Evolutionary conservation across 2,888 invertebrate species (phyloP).

Genomic region (Catocala fraxini): DNA sequence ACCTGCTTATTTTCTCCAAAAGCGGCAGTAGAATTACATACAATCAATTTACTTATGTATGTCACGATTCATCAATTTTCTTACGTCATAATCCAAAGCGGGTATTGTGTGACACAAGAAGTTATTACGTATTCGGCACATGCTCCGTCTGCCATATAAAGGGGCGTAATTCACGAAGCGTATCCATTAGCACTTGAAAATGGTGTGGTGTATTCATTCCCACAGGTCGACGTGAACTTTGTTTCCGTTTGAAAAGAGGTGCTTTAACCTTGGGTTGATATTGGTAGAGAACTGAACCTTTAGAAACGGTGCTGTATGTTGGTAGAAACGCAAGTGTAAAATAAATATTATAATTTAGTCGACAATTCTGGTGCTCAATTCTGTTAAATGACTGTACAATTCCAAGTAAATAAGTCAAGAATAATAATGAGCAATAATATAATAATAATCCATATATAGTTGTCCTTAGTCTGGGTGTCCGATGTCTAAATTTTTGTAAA

Average conservation of each 20-base stretch:
- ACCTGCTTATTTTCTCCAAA: conserved; percentile 3
- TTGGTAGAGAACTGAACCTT: too few relatives aligned
- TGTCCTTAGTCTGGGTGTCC: too few relatives aligned
- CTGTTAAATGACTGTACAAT: too few relatives aligned
- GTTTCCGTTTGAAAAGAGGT: conserved; percentile 43
- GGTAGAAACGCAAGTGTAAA: too few relatives aligned
- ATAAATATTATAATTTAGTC: too few relatives aligned
- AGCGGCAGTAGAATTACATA: background rate
- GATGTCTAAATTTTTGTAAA: too few relatives aligned
- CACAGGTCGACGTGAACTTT: conserved; percentile 44
- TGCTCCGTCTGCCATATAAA: conserved; percentile 39
- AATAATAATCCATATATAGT: too few relatives aligned
- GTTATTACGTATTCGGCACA: conserved; percentile 43
- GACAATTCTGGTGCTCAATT: too few relatives aligned
- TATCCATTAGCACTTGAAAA: conserved; percentile 55
- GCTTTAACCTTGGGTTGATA: conserved; percentile 32
- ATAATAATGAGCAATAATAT: too few relatives aligned
- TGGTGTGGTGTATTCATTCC: conserved; percentile 46
- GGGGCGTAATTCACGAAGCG: conserved; percentile 51
- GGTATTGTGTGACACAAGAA: conserved; percentile 31
- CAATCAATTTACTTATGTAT: conserved; percentile 20
- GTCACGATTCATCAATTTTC: conserved; percentile 34
- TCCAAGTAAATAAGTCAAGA: too few relatives aligned
- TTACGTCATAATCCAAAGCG: conserved; percentile 40
- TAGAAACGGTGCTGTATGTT: too few relatives aligned